Percentiles rank a stretch among this genome's conserved stretches.
These are phyloP conservation scores for Notodonta dromedarius DNA, from an alignment of 2,888 invertebrate species.

Conservation along the genomic window DNA sequence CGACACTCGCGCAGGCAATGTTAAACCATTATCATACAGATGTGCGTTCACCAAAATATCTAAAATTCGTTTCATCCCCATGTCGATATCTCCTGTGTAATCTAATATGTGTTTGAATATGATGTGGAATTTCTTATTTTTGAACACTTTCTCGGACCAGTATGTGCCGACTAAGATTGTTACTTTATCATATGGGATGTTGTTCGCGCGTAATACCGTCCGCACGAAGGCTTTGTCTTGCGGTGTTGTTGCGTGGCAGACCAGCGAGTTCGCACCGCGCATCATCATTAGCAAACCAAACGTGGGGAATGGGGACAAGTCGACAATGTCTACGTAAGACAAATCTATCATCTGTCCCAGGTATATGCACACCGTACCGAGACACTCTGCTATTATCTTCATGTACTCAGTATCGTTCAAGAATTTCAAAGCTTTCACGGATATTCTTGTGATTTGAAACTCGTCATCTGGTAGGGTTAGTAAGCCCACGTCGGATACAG, in stretches of 20 bases:
- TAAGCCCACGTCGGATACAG: constrained; percentile 19
- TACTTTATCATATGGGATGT: constrained; percentile 20
- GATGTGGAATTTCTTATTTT: constrained; percentile 23
- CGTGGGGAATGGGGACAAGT: constrained; percentile 81
- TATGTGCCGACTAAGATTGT: constrained; percentile 18
- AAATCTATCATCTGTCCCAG: constrained; percentile 21
- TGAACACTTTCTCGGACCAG: constrained; percentile 14
- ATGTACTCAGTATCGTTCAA: constrained; percentile 32
- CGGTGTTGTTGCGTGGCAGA: constrained; percentile 38
- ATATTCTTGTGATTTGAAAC: constrained; percentile 17
- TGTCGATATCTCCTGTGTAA: constrained; percentile 23
- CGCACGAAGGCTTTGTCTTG: constrained; percentile 23
- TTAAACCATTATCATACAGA: constrained; percentile 19
- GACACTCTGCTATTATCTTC: constrained; percentile 18
- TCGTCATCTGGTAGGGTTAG: constrained; percentile 7
- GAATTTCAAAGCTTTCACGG: constrained; percentile 20
- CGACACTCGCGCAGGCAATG: constrained; percentile 17
- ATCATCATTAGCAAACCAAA: constrained; percentile 77
- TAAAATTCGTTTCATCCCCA: constrained; percentile 6
- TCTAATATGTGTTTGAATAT: constrained; percentile 25
- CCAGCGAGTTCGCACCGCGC: constrained; percentile 54
- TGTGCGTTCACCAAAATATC: constrained; percentile 13
- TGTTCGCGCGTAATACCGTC: constrained; percentile 17
- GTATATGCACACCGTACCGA: constrained; percentile 18
- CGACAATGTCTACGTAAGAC: constrained; percentile 57